Conservation (phyloP, 2,113 vertebrate genomes). For the Hucho hucho region DNA sequence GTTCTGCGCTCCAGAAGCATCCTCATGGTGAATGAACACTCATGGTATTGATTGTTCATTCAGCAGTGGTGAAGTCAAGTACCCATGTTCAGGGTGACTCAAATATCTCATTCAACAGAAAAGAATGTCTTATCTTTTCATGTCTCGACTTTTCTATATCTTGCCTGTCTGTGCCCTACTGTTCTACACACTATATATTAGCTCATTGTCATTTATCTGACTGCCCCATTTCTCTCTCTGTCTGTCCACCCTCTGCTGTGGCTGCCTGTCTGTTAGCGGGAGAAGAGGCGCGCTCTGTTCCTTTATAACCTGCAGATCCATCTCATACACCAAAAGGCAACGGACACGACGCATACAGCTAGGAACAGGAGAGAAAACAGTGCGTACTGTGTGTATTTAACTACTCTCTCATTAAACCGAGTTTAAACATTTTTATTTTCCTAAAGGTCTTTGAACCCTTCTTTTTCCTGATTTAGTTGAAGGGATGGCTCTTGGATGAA, state of each 20-base stretch:
- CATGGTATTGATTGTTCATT: too few relatives aligned
- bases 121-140: background rate
- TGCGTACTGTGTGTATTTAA: slow-evolving; percentile 37
- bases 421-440: background rate
- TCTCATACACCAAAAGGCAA: slow-evolving; percentile 59
- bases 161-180: background rate
- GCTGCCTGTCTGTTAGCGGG: slow-evolving; percentile 69
- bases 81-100: background rate
- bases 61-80: background rate
- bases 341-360: slow-evolving; percentile 38
- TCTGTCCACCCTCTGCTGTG: background rate
- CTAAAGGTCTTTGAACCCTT: background rate
- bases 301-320: slow-evolving; percentile 83
- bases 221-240: background rate
- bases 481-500: background rate
- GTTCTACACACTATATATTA: background rate
- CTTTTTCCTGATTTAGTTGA: background rate
- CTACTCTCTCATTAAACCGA: background rate
- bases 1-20: too few relatives aligned
- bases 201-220: background rate
- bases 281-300: slow-evolving; percentile 81
- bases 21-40: too few relatives aligned
- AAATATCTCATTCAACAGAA: background rate
- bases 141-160: background rate
- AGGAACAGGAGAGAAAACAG: slow-evolving; percentile 32